These are phyloP conservation scores for Elaeidobius kamerunicus DNA, from an alignment of 2,888 invertebrate genomes.

Conservation along the genomic window DNA sequence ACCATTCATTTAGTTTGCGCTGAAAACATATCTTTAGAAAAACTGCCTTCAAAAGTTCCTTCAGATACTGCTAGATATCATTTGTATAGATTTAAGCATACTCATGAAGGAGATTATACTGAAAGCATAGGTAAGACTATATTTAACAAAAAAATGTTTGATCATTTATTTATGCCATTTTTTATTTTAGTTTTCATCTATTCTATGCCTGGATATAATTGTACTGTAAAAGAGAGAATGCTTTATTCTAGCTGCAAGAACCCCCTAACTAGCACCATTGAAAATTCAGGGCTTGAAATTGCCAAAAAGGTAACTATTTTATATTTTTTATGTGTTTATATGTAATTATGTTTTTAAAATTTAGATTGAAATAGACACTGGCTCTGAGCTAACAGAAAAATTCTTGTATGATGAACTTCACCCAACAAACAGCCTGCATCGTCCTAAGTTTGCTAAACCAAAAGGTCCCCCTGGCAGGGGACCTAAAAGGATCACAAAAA, in stretches of 20 bases:
- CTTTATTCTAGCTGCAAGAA: conserved; percentile 97
- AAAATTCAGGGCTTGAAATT: conserved; percentile 74
- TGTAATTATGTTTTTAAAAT: conserved; percentile 15
- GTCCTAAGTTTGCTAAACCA: conserved; percentile 93
- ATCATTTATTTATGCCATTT: conserved; percentile 2
- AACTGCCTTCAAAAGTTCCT: conserved; percentile 78
- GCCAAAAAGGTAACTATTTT: conserved; percentile 72
- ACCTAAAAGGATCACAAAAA: conserved; percentile 82
- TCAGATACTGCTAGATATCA: conserved; percentile 87
- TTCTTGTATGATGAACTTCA: conserved; percentile 91
- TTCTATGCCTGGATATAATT: conserved; percentile 96
- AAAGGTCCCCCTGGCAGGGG: conserved; percentile 94
- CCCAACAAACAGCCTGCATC: conserved; percentile 83
- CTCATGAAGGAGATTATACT: conserved; percentile 87
- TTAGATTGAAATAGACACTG: conserved; percentile 89
- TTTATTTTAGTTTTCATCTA: conserved; percentile 87
- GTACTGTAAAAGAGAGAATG: conserved; percentile 97
- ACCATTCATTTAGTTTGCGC: conserved; percentile 79
- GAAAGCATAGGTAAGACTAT: conserved; percentile 70
- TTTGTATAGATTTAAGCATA: conserved; percentile 85
- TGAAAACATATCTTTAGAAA: conserved; percentile 62
- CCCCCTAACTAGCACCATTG: conserved; percentile 80
- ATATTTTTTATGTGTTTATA: too few species aligned
- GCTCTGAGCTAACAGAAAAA: conserved; percentile 85
- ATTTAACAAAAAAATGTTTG: neutral